Conservation (phyloP, 2,113 vertebrate genomes). For the Myanophis thanlyinensis region DNA sequence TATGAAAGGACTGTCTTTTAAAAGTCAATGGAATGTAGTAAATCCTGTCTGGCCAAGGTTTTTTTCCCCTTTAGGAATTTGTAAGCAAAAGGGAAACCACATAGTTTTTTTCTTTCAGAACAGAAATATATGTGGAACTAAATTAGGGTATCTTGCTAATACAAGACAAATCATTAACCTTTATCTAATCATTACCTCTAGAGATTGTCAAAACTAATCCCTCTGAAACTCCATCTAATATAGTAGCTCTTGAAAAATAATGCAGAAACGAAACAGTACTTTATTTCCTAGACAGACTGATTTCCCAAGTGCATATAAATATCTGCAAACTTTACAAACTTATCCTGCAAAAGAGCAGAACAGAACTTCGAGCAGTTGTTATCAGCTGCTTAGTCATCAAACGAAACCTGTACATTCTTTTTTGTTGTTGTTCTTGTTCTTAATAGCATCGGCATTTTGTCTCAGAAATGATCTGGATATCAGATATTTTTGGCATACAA, state of each 20-base stretch:
- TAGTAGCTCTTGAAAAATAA: slow-evolving; percentile 54
- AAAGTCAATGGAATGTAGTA: background rate
- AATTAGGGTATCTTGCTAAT: slow-evolving; percentile 48
- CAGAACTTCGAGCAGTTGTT: slow-evolving; percentile 25
- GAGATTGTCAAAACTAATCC: slow-evolving; percentile 65
- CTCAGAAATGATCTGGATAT: background rate
- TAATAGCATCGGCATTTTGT: background rate
- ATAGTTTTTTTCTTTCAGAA: slow-evolving; percentile 2
- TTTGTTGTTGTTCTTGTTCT: background rate
- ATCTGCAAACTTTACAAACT: slow-evolving; percentile 15
- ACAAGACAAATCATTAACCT: slow-evolving; percentile 64
- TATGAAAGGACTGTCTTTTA: background rate
- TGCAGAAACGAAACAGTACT: slow-evolving; percentile 33
- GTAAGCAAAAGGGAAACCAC: slow-evolving; percentile 17
- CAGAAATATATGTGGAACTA: slow-evolving; percentile 55
- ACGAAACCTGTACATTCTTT: background rate
- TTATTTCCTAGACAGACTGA: slow-evolving; percentile 10
- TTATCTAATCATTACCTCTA: slow-evolving; percentile 62
- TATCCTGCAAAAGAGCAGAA: slow-evolving; percentile 18
- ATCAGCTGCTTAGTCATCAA: background rate
- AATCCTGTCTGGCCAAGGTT: background rate
- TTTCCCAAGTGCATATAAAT: slow-evolving; percentile 30
- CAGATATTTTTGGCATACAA: background rate
- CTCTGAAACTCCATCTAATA: slow-evolving; percentile 55
- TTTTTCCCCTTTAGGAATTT: slow-evolving; percentile 35